Evolutionary conservation across 53 echinoderm and acorn worm species (phyloP), one percentile per base, ranked within the genome.

Genomic region (Arbacia lixula): DNA sequence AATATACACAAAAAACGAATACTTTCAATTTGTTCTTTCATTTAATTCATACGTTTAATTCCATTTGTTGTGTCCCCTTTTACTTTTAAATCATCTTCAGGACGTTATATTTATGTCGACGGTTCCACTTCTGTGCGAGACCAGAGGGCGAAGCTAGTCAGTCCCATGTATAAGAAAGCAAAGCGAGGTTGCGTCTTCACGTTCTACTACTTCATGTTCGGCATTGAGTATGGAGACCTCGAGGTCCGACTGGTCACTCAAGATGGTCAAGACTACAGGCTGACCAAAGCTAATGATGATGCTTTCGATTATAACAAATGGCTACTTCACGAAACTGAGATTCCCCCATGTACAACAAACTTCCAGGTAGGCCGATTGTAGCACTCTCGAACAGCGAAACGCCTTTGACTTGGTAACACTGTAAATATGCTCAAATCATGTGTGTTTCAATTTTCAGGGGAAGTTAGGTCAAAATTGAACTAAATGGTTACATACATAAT

Each of bases 181-280:
- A 67, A 85, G n/a, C 68, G 86, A 9, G 86, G 79, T 4, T 94
- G 94, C 62, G 72, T 86, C 37, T 89, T 94, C 65, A 88, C 81
- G 26, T 36, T 91, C 39, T 94, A 86, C 68, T 94, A 94, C 87
- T 89, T 84, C 78, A 93, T 93, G 94, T 94, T 89, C 40, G 94
- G 94, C 2, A 19, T 86, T 19, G 90, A 90, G 52, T 90, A 90
- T 36, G 90, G 90, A 11, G 90, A 90, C 30, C 40, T 90, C 24
- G 91, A 87, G 42, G 76, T 72, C 6, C 82, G 72, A 26, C 38
- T 77, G 27, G 39, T 50, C 36, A 74, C 66, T 0, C 67, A 78
- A 20, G 58, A 66, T 14, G 85, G 69, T 17, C 66, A 85, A 25
- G 86, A 89, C 37, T 51, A 89, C 67, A 49, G 30, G 6, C 65